Percentiles rank a stretch among this genome's conserved stretches.
These are phyloP conservation scores for Salticus scenicus DNA, from an alignment of 2,888 invertebrate genomes.

Conservation along the genomic window DNA sequence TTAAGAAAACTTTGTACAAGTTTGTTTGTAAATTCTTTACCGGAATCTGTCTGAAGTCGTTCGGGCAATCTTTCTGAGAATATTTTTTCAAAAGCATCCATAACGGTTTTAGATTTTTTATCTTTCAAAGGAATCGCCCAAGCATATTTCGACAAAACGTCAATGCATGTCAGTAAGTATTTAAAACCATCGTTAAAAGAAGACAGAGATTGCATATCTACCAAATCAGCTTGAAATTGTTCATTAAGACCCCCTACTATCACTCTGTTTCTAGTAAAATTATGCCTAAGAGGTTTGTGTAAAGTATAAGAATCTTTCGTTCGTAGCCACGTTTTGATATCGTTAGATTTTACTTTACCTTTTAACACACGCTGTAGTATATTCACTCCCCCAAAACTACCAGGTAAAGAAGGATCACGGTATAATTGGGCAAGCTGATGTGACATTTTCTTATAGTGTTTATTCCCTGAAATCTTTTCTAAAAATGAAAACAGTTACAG, in stretches of 20 bases:
- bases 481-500: too few relatives aligned
- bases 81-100: slow-evolving; percentile 68
- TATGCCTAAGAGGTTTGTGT: slow-evolving; percentile 46
- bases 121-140: slow-evolving; percentile 72
- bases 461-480: too few relatives aligned
- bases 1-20: slow-evolving; percentile 56
- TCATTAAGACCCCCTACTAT: slow-evolving; percentile 72
- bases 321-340: slow-evolving; percentile 54
- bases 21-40: slow-evolving; percentile 72
- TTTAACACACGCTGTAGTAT: slow-evolving; percentile 23
- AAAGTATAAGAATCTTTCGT: slow-evolving; percentile 55
- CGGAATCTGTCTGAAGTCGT: slow-evolving; percentile 71
- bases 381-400: slow-evolving; percentile 27
- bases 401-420: slow-evolving; percentile 19
- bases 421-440: not conserved
- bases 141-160: slow-evolving; percentile 72
- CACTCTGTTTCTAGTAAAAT: slow-evolving; percentile 57
- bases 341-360: not conserved
- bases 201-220: slow-evolving; percentile 66
- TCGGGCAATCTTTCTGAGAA: slow-evolving; percentile 63
- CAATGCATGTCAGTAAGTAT: slow-evolving; percentile 72
- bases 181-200: slow-evolving; percentile 71
- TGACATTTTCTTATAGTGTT: too few relatives aligned
- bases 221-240: slow-evolving; percentile 72
- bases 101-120: slow-evolving; percentile 70